Conservation (phyloP, 2,797 vertebrate species). For the Agapornis canus region DNA sequence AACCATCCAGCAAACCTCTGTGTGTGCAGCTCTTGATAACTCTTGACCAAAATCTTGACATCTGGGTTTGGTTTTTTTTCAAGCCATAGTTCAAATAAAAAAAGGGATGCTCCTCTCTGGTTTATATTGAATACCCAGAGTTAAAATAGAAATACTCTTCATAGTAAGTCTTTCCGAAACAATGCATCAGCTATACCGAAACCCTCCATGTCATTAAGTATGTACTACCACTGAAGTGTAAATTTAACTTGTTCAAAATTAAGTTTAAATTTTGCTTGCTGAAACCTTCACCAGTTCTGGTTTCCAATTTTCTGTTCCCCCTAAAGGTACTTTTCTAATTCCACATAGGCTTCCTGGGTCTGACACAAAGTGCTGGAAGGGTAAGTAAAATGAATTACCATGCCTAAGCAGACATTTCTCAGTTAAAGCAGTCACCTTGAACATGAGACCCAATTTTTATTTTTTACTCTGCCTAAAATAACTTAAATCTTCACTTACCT, state of each 20-base stretch:
- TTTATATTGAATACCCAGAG: not conserved
- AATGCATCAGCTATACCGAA: not conserved
- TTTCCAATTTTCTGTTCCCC: not conserved
- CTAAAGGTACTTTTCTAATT: not conserved
- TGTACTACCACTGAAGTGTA: not conserved
- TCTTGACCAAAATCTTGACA: not conserved
- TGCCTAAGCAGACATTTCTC: not conserved
- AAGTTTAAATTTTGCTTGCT: not conserved
- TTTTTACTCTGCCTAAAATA: not conserved
- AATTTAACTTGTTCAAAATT: not conserved
- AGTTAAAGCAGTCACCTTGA: not conserved
- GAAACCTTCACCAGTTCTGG: not conserved
- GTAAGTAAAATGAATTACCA: not conserved
- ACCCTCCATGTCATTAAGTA: not conserved
- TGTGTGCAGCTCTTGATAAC: not conserved
- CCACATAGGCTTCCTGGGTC: not conserved
- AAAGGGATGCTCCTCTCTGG: not conserved
- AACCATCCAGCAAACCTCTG: not conserved
- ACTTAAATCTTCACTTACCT: not conserved
- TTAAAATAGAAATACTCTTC: not conserved
- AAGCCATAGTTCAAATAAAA: not conserved
- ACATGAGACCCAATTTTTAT: not conserved
- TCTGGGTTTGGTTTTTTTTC: rapidly evolving
- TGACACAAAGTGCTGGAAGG: not conserved
- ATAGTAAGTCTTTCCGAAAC: not conserved